Evolutionary conservation across 1,140 invertebrate genomes (phyloP).

Genomic region (Tribolium madens): DNA sequence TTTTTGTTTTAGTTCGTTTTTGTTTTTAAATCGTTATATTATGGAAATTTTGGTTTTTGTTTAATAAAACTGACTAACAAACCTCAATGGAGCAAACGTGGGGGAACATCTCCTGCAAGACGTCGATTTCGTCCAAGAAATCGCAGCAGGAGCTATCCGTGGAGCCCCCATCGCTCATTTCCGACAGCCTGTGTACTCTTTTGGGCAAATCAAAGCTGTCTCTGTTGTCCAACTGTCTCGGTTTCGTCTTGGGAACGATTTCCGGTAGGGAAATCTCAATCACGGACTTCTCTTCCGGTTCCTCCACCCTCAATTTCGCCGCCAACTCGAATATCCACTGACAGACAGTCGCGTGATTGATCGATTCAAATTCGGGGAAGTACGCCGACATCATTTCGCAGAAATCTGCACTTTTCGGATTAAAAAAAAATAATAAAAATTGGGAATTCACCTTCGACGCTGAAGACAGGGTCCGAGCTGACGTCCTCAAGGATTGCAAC

Average conservation of each 20-base stretch:
- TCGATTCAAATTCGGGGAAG: conserved; percentile 85
- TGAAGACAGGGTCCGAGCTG: conserved; percentile 82
- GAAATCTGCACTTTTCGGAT: conserved; percentile 67
- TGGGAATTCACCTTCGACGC: conserved; percentile 79
- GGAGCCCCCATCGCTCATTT: conserved; percentile 77
- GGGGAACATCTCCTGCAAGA: conserved; percentile 94
- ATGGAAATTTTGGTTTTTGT: not conserved
- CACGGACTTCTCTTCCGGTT: conserved; percentile 52
- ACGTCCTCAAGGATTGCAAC: conserved; percentile 90
- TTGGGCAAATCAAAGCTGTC: conserved; percentile 68
- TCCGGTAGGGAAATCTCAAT: conserved; percentile 65
- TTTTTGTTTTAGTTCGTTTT: no score
- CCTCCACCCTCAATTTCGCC: conserved; percentile 69
- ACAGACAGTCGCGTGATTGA: conserved; percentile 81
- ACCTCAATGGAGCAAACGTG: conserved; percentile 84
- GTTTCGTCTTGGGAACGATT: conserved; percentile 66
- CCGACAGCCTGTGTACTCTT: conserved; percentile 75
- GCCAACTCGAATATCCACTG: conserved; percentile 89
- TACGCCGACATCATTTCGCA: conserved; percentile 92
- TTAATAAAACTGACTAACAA: conserved; percentile 54
- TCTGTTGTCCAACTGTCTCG: conserved; percentile 59
- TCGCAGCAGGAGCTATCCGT: conserved; percentile 73
- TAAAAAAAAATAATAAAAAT: not conserved
- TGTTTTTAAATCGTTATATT: no score
- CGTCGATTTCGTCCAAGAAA: conserved; percentile 74